Base-by-base conservation (phyloP, 2,888 invertebrate species). In the Rhaphigaster nebulosa region DNA sequence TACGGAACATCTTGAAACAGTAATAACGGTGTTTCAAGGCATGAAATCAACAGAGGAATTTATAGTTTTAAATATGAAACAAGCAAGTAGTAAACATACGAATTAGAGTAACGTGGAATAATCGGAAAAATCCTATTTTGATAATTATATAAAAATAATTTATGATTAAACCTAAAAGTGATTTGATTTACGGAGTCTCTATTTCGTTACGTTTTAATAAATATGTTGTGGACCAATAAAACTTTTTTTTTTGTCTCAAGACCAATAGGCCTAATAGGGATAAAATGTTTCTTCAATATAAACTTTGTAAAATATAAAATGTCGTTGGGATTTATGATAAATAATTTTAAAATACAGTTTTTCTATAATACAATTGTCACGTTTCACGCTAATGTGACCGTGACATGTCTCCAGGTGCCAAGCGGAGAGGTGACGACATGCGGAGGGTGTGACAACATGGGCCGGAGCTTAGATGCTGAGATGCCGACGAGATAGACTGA, bases 371-470 rank as follows among this genome's bases (percentile, higher is more conserved):
- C 1, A 65, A 29, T 29, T 3, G 29, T 65, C 18, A 65, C 65
- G 65, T 29, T 29, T 15, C 2, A 20, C 65, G 15, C 13, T 65
- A 29, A n/a, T 20, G 6, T 8, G 70, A 20, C 70, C 20, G 29
- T 29, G 29, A 70, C 34, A 70, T 70, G 34, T 20, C 34, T 34
- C 70, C 70, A 70, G 70, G 70, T 70, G 70, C 70, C 34, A 34
- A 70, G 15, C 5, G 15, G 70, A 70, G 34, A 70, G 70, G 70
- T 84, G 84, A 45, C 45, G 45, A 84, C 84, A 70, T 34, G 34
- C 20, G n/a, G 41, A 84, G 84, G 84, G 84, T 84, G 84, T 84
- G 84, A 84, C 84, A 45, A 84, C 23, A 41, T n/a, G 84, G 26
- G 10, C 45, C 41, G n/a, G 84, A 13, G 84, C 84, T 84, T 45